A percentile compares a stretch with the other conserved stretches of the same genome.
phyloP scores from a whole-genome alignment of 2,888 invertebrate genomes.

The Lochmaea capreae region DNA sequence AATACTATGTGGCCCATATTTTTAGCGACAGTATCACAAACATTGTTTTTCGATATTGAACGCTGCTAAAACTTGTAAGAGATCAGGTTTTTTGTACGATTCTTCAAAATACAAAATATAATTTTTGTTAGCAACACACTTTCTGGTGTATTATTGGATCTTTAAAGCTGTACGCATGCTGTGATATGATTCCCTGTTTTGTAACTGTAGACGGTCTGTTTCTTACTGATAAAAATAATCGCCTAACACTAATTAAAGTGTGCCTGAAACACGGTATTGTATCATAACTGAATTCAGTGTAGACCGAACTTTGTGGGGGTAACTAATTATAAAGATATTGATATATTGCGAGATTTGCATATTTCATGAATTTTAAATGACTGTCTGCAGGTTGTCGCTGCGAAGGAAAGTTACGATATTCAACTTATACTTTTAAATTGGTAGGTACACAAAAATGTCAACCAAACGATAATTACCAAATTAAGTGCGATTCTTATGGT shows the following conservation, averaged over 20 bases:
- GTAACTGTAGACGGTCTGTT: constrained; percentile 38
- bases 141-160: neutral
- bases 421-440: constrained; percentile 6
- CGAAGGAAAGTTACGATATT: constrained; percentile 22
- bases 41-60: no score
- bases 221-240: constrained; percentile 42
- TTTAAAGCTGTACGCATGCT: constrained; percentile 31
- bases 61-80: no score
- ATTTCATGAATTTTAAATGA: constrained; percentile 42
- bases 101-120: no score
- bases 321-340: constrained; percentile 64
- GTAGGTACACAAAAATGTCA: neutral
- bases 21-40: no score
- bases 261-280: constrained; percentile 39
- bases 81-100: no score
- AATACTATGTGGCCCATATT: no score
- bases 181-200: constrained; percentile 23
- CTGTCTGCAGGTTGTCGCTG: constrained; percentile 38
- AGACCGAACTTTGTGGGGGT: constrained; percentile 47
- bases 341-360: constrained; percentile 42
- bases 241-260: constrained; percentile 40
- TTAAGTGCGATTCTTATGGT: neutral
- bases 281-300: constrained; percentile 39
- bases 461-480: neutral
- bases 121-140: neutral